Evolutionary conservation across 64 coral and sea anemone species (phyloP), one percentile per base, ranked within the genome.

Genomic region (Exaiptasia diaphana): DNA sequence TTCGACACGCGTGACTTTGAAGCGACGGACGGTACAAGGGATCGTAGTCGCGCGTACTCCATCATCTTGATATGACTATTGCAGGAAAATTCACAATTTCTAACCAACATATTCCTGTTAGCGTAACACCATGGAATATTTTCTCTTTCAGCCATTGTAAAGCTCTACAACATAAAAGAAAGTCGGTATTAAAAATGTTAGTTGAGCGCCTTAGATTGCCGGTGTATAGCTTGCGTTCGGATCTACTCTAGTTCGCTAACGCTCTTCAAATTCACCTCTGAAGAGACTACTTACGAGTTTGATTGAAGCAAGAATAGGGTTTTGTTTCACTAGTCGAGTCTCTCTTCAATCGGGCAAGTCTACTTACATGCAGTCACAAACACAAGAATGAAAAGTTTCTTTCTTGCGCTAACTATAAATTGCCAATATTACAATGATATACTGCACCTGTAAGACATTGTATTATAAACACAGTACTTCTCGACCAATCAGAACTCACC

Each of bases 371-470:
- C 54, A 72, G 63, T 81, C 40, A 52, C 80, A 89, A 94, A 59
- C 91, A 53, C 79, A 89, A 80, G 91, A 94, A 67, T 94, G 91
- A 89, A 89, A 85, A 41, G 55, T 83, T 71, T 72, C 74, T 73
- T 77, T 89, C 80, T 94, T 63, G 91, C 91, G 91, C 91, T 89
- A 88, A 94, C 91, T 94, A 94, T 94, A 94, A 94, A 94, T 94
- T 94, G 79, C 91, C 91, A 85, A 94, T 83, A 94, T 94, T 94
- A 94, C 91, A 94, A 94, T 94, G 71, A 83, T 78, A 83, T 73
- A 83, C 82, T 94, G 75, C 91, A 94, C 79, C 86, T 94, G 91
- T 77, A 94, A 94, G 44, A 94, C 91, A 94, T 89, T 94, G 74
- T 58, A 64, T 76, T 31, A 77, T 89, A 94, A 94, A 94, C 91